Conservation (phyloP, 2,113 vertebrate species). For the Thinocorus orbignyianus region DNA sequence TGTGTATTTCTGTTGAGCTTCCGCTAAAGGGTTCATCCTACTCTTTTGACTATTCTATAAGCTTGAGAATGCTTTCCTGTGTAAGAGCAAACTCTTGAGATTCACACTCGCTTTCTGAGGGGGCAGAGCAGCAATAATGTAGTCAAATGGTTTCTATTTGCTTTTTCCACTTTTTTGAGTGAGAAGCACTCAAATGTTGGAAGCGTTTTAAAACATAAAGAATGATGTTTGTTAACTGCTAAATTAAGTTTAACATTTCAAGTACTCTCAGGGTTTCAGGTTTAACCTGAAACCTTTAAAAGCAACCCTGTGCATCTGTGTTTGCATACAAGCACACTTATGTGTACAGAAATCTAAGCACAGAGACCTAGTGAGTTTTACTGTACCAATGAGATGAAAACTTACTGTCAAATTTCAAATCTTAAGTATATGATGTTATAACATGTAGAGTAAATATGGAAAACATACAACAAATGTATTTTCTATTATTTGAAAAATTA, state of each 20-base stretch:
- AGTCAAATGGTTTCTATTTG: not conserved
- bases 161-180: not conserved
- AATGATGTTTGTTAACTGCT: not conserved
- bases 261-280: not conserved
- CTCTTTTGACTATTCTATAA: not conserved
- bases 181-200: not conserved
- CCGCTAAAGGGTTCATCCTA: not conserved
- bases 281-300: not conserved
- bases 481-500: not conserved
- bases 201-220: not conserved
- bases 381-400: not conserved
- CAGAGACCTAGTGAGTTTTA: not conserved
- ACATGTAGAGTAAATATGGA: not conserved
- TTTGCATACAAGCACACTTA: not conserved
- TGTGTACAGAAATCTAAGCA: not conserved
- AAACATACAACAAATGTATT: not conserved
- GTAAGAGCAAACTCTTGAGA: not conserved
- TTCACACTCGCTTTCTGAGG: not conserved
- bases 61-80: not conserved
- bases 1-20: not conserved
- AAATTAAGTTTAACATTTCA: not conserved
- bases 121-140: rapidly evolving
- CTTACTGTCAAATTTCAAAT: not conserved
- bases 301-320: not conserved
- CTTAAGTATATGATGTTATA: not conserved